Conservation (phyloP, 2,113 vertebrate species). For the Gallinago media region DNA sequence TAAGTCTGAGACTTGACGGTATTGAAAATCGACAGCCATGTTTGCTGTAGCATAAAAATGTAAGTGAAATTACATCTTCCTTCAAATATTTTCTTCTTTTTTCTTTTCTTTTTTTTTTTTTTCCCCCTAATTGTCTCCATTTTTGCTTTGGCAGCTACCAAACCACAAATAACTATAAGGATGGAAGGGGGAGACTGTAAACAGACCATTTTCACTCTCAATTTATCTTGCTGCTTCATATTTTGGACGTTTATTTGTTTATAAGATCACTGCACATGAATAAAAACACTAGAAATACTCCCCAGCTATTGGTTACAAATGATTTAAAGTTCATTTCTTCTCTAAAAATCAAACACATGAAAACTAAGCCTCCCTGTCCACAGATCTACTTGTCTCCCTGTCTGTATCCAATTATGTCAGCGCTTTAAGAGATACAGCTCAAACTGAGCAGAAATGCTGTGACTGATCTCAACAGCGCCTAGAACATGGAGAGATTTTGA, state of each 20-base stretch:
- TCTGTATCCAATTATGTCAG: not conserved
- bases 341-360: not conserved
- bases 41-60: not conserved
- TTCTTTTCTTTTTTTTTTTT: not conserved
- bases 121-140: not conserved
- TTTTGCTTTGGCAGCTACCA: not conserved
- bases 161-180: not conserved
- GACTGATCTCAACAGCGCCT: not conserved
- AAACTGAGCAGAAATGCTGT: not conserved
- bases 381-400: not conserved
- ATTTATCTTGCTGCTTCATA: slow-evolving; percentile 20
- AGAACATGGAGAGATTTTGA: not conserved
- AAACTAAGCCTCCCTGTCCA: not conserved
- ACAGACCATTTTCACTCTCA: not conserved
- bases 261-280: not conserved
- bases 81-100: not conserved
- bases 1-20: not conserved
- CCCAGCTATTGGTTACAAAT: not conserved
- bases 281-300: slow-evolving; percentile 19
- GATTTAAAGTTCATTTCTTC: not conserved
- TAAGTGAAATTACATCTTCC: not conserved
- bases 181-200: not conserved
- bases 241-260: slow-evolving; percentile 19
- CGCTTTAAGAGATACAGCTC: not conserved
- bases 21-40: not conserved